Conservation (phyloP, 2,113 vertebrate species). For the Malurus alboscapulatus region DNA sequence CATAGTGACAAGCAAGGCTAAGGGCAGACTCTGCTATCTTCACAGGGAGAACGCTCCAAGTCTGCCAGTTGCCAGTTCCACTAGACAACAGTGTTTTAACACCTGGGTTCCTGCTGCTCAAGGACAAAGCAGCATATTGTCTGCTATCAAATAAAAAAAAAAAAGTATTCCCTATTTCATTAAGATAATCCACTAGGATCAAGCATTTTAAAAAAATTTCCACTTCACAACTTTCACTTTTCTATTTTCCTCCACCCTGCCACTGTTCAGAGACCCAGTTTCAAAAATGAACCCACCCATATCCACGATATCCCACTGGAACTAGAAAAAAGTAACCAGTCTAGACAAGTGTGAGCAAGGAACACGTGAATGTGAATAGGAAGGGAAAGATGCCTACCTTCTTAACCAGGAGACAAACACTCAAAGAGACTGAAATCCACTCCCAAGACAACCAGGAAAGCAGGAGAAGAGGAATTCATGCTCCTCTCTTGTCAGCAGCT, state of each 20-base stretch:
- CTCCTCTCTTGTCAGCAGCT: neutral
- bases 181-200: neutral
- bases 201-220: fast-evolving
- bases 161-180: neutral
- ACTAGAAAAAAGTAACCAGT: neutral
- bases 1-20: neutral
- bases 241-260: neutral
- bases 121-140: neutral
- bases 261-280: neutral
- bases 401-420: neutral
- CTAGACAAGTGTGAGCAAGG: neutral
- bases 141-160: neutral
- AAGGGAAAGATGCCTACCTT: neutral
- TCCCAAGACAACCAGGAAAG: neutral
- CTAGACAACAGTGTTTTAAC: neutral
- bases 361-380: neutral
- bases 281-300: neutral
- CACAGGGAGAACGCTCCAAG: neutral
- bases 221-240: neutral
- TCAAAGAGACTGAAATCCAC: neutral
- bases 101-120: neutral
- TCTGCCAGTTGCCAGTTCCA: neutral
- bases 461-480: neutral
- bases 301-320: neutral
- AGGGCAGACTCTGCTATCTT: neutral